Evolutionary conservation across 1,140 invertebrate genomes (phyloP).

Genomic region (Monochamus saltuarius): DNA sequence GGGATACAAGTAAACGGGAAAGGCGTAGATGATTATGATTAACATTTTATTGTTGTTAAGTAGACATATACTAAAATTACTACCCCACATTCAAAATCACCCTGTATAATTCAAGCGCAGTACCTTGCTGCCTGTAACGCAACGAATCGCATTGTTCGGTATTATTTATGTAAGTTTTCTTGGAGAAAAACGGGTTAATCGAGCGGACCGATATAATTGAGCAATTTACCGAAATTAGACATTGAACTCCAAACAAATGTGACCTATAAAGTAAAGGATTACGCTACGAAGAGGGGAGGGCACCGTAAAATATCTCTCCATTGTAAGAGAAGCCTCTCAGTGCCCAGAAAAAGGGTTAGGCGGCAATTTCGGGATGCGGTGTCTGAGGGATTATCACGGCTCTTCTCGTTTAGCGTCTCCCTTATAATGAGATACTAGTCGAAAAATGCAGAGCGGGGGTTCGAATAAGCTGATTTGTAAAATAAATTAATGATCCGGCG

Average conservation of each 20-base stretch:
- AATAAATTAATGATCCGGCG: slow-evolving; percentile 51
- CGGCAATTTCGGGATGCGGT: slow-evolving; percentile 39
- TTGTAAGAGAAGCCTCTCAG: slow-evolving; percentile 10
- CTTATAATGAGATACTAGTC: slow-evolving; percentile 43
- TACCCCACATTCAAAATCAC: no score
- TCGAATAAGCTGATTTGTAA: slow-evolving; percentile 51
- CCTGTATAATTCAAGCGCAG: no score
- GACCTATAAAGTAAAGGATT: slow-evolving; percentile 27
- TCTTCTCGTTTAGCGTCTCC: slow-evolving; percentile 44
- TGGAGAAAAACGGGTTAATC: neutral
- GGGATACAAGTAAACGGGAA: no score
- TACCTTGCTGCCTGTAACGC: neutral
- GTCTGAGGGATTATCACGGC: slow-evolving; percentile 43
- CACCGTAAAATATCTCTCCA: slow-evolving; percentile 20
- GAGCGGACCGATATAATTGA: neutral
- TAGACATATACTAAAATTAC: no score
- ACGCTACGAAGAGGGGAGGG: slow-evolving; percentile 1
- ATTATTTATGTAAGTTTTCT: neutral
- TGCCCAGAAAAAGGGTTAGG: slow-evolving; percentile 37
- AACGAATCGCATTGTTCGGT: neutral
- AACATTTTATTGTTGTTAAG: no score
- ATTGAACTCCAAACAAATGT: slow-evolving; percentile 20
- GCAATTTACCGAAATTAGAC: slow-evolving; percentile 7
- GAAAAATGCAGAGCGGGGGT: slow-evolving; percentile 44
- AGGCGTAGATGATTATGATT: no score